A percentile compares a stretch with the other conserved stretches of the same genome.
Evolutionary conservation across 2,113 vertebrate genomes (phyloP).

Genomic region (Urocynchramus pylzowi): DNA sequence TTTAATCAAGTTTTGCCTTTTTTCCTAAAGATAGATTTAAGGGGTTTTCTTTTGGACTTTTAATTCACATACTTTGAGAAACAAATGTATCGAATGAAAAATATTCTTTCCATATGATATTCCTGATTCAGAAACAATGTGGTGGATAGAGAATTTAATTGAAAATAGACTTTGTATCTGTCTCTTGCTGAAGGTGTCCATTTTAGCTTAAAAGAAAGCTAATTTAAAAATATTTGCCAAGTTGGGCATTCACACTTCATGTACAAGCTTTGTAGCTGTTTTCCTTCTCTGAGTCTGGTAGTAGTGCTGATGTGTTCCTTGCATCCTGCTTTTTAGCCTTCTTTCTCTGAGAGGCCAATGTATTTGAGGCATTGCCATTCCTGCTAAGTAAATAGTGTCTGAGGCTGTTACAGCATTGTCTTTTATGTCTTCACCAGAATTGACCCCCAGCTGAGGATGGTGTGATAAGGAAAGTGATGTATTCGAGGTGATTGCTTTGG

Average conservation of each 20-base stretch:
- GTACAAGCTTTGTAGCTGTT: not conserved
- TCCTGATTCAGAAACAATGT: not conserved
- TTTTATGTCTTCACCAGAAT: not conserved
- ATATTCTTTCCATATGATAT: not conserved
- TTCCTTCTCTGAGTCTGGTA: not conserved
- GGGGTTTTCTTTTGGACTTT: not conserved
- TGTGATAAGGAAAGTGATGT: not conserved
- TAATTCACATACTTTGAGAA: not conserved
- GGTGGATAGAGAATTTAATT: not conserved
- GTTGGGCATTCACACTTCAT: not conserved
- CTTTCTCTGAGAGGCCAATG: not conserved
- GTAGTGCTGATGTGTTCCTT: not conserved
- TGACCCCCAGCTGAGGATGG: not conserved
- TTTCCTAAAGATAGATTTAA: not conserved
- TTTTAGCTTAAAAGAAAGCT: not conserved
- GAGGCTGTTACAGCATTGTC: fast-evolving
- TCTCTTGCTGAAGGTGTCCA: not conserved
- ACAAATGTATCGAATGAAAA: not conserved
- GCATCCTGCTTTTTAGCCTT: not conserved
- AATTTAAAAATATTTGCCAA: not conserved
- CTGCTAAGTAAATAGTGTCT: not conserved
- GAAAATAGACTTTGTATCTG: not conserved
- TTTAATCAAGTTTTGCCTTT: slow-evolving; percentile 9
- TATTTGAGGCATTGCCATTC: not conserved
- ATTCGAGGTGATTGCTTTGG: not conserved